Evolutionary conservation across 2,113 vertebrate species (phyloP), one percentile per base, ranked within the genome.

Genomic region (Sinocyclocheilus maitianheensis): DNA sequence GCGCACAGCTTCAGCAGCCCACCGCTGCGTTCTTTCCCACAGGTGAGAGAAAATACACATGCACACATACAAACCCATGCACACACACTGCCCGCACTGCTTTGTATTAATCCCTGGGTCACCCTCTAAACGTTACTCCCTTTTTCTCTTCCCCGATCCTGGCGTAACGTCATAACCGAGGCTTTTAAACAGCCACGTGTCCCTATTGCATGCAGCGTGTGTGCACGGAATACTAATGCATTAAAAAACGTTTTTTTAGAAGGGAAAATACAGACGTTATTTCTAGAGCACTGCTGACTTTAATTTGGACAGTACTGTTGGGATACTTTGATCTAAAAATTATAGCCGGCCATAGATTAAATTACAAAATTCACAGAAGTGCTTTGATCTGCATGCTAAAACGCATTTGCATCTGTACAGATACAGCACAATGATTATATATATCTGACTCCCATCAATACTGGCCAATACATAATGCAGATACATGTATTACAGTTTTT

Each of bases 1-100:
- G 93, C 89, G 96, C 98, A 81, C 97, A 98, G 94, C 91, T 99
- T 89, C 98, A 99, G 93, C 98, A 98, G 46, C 97, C 96, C 30
- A 82, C 96, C 40, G 97, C 97, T 1, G 92, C 97, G 0, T 99
- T 99, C 92, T 97, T 99, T 89, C 98, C 97, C 18, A 97, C 98
- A 98, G 98, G 98, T 99, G 94, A 82, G 55, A 62, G 77, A 86
- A 87, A 62, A 63, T 81, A 80, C 18, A 2, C 72, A 71, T n/a
- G 65, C 46, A 76, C 55, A 37, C 5, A 11, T 3, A 48, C 46
- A 48, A 46, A 46, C 43, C 43, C 43, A 11, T 0, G 43, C 53
- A 55, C 53, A 58, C 55, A 58, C 55, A 20, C 53, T 0, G 10
- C 53, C 46, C 46, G 46, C 85, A 71, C 79, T n/a, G 81, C 69